Base-by-base conservation (phyloP, 2,888 invertebrate species). In the Julus scandinavius region DNA sequence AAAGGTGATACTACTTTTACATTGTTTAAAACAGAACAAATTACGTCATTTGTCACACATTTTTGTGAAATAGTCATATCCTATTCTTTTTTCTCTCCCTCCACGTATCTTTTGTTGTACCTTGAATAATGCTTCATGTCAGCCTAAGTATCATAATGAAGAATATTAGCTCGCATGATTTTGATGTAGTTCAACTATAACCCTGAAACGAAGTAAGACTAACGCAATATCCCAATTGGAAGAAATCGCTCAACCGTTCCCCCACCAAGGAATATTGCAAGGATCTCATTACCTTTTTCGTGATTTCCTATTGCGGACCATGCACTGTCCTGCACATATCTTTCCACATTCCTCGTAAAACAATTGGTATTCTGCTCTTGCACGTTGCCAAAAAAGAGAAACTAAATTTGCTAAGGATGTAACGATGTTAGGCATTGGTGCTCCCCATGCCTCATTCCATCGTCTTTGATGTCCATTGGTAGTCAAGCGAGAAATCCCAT, bases 391-490 rank as follows among this genome's bases (percentile, higher is more conserved):
- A 80, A 80, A 58, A 72, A 80, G 38, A 80, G 38, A 80, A 80
- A 80, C 80, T 80, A 80, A 80, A 80, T 80, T 80, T 80, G 80
- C 38, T 80, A 80, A 80, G 80, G 80, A 80, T 15, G 80, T 80
- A 80, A 80, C 80, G 80, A 80, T 80, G 80, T 80, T 80, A 80
- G 80, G 80, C 80, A 80, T 80, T 80, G 80, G 38, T 80, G 80
- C 80, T 80, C 80, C 13, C 80, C 80, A 80, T 80, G 80, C 80
- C 80, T 80, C 80, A 80, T 38, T 80, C 80, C 80, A 80, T 80
- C 80, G 80, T 80, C 80, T 80, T 80, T 80, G 80, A 80, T 80
- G 80, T 80, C 80, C 80, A 80, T 80, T 80, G 80, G 80, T 80
- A 80, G 80, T 80, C 80, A 38, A 15, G 80, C 80, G 80, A 80